Evolutionary conservation across 2,113 vertebrate genomes (phyloP).

Genomic region (Lonchura striata): DNA sequence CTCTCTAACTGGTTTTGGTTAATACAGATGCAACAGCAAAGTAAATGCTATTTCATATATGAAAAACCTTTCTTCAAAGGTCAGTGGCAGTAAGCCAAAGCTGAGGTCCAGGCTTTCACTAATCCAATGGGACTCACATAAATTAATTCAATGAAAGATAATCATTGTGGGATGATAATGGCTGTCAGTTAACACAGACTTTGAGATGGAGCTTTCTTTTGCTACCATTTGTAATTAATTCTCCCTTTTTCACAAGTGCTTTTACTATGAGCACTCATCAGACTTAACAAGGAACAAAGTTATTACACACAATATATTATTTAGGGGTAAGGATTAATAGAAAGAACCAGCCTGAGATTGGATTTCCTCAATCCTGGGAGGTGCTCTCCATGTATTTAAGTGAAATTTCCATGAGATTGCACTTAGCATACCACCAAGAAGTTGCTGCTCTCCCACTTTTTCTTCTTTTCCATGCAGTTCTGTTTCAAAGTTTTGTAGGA

Average conservation of each 20-base stretch:
- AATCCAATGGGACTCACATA: not conserved
- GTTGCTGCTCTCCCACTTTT: not conserved
- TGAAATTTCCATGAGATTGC: slow-evolving; percentile 12
- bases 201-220: not conserved
- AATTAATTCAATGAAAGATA: not conserved
- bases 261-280: not conserved
- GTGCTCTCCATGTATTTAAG: not conserved
- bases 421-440: slow-evolving; percentile 1
- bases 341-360: not conserved
- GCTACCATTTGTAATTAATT: not conserved
- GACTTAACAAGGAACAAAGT: not conserved
- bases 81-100: not conserved
- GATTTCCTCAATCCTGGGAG: slow-evolving; percentile 65
- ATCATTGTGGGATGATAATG: not conserved
- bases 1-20: slow-evolving; percentile 36
- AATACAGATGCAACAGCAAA: slow-evolving; percentile 43
- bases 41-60: slow-evolving; percentile 53
- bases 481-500: not conserved
- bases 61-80: slow-evolving; percentile 44
- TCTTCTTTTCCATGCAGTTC: not conserved
- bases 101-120: not conserved
- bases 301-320: not conserved
- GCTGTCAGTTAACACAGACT: not conserved
- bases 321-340: not conserved
- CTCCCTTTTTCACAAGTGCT: slow-evolving; percentile 4